A percentile compares a stretch with the other conserved stretches of the same genome.
Evolutionary conservation across 1,140 invertebrate species (phyloP).

Genomic region (Penaeus vannamei): DNA sequence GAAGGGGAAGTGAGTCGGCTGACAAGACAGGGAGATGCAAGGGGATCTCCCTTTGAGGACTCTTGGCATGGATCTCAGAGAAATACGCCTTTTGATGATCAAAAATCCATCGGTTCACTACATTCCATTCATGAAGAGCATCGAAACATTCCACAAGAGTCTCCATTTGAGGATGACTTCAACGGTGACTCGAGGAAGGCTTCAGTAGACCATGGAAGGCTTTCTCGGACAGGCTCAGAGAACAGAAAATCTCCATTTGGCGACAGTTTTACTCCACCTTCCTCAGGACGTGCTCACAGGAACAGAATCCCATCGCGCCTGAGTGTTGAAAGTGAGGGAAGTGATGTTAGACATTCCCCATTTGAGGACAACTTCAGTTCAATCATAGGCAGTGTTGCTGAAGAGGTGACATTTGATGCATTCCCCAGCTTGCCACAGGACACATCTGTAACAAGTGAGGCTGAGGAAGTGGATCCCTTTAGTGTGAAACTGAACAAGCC

Average conservation of each 20-base stretch:
- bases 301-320: constrained; percentile 58
- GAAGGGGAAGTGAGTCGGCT: constrained; percentile 64
- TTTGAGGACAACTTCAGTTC: constrained; percentile 68
- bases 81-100: constrained; percentile 66
- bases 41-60: constrained; percentile 62
- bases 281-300: constrained; percentile 45
- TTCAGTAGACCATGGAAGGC: constrained; percentile 51
- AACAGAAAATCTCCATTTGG: constrained; percentile 62
- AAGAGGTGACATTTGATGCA: constrained; percentile 66
- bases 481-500: constrained; percentile 44
- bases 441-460: constrained; percentile 38
- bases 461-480: constrained; percentile 53
- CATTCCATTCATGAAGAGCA: constrained; percentile 66
- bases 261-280: constrained; percentile 60
- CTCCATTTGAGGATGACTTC: constrained; percentile 61
- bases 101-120: constrained; percentile 63
- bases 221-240: constrained; percentile 55
- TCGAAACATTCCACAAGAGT: constrained; percentile 50
- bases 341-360: constrained; percentile 66
- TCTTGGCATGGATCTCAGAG: constrained; percentile 66
- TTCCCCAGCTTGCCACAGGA: constrained; percentile 63
- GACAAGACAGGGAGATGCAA: constrained; percentile 51
- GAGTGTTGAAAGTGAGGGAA: constrained; percentile 63
- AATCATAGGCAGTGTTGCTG: constrained; percentile 63
- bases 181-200: constrained; percentile 46